phyloP scores from a whole-genome alignment of 1,140 invertebrate genomes.

The Trachymyrmex cornetzi region DNA sequence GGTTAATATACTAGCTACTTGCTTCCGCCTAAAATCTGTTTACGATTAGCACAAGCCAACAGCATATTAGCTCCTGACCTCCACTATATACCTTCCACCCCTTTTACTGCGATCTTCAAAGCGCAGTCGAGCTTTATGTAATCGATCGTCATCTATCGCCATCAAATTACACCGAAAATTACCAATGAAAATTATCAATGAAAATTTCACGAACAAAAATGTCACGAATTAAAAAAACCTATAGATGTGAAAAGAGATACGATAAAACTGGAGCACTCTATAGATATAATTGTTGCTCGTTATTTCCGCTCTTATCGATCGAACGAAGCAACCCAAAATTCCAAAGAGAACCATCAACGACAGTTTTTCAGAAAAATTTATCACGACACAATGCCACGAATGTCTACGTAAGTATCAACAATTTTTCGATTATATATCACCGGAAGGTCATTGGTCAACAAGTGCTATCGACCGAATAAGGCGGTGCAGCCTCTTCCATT shows the following conservation, averaged over 20 bases:
- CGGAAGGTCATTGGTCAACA: conserved; percentile 44
- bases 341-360: background rate
- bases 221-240: background rate
- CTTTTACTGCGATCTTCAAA: conserved; percentile 45
- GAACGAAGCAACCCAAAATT: conserved; percentile 4
- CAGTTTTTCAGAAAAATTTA: background rate
- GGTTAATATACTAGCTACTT: conserved; percentile 21
- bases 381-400: background rate
- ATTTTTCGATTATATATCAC: background rate
- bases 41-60: conserved; percentile 41
- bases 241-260: background rate
- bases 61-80: conserved; percentile 52
- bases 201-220: conserved; percentile 2
- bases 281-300: conserved; percentile 52
- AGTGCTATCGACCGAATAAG: conserved; percentile 40
- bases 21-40: conserved; percentile 19
- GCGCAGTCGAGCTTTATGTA: background rate
- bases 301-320: conserved; percentile 51
- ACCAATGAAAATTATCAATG: too few relatives aligned
- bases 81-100: conserved; percentile 53
- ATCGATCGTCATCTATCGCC: background rate
- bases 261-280: background rate
- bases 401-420: background rate
- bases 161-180: background rate
- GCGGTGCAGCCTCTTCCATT: background rate